phyloP scores from a whole-genome alignment of 2,797 vertebrate species.

The Scyliorhinus canicula region DNA sequence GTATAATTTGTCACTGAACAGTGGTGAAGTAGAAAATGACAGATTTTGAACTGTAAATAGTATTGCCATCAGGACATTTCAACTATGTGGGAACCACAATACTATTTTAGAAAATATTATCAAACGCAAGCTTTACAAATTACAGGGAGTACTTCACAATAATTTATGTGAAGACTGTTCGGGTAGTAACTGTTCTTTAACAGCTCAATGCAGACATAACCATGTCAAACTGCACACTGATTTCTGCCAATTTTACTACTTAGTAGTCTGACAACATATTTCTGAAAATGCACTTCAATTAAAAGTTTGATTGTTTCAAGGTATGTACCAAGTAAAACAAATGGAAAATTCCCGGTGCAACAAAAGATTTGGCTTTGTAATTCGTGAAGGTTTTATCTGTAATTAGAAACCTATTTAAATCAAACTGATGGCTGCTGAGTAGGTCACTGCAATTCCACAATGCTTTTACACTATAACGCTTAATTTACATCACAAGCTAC shows the following conservation, averaged over 20 bases:
- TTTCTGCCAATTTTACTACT: not conserved
- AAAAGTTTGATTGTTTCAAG: not conserved
- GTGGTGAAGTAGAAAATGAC: not conserved
- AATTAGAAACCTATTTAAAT: not conserved
- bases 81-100: not conserved
- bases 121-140: not conserved
- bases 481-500: not conserved
- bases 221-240: not conserved
- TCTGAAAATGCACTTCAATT: not conserved
- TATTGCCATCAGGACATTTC: too few relatives aligned
- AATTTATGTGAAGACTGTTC: not conserved
- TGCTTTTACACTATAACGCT: not conserved
- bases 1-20: too few relatives aligned
- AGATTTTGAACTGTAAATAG: not conserved
- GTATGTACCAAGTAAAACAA: not conserved
- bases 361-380: not conserved
- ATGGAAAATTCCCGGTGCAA: not conserved
- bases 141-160: not conserved
- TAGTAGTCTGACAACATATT: not conserved
- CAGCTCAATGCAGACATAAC: not conserved
- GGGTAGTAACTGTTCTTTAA: not conserved
- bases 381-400: conserved; percentile 1
- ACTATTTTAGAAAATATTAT: not conserved
- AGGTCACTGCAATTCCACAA: not conserved
- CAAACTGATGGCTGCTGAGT: not conserved